Evolutionary conservation across 64 coral and sea anemone species (phyloP), one percentile per base, ranked within the genome.

Genomic region (Stichodactyla helianthus): DNA sequence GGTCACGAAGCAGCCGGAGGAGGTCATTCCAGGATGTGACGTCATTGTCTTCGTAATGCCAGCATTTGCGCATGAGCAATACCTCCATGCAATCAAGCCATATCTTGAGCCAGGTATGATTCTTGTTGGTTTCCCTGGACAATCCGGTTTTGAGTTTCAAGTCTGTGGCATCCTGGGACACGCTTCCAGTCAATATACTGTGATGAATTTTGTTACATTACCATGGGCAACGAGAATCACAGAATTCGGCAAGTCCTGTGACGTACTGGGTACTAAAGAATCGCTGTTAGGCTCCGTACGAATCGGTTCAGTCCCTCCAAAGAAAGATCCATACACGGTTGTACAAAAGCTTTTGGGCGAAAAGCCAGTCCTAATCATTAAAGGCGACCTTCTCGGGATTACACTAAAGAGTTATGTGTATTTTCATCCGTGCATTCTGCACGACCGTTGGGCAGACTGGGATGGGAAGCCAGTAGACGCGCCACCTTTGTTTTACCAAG

Each of bases 391-490:
- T 44, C 35, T 44, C 2, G 35, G 35, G 4, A 44, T 44, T 44
- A 44, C 35, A 44, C 35, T 44, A 44, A 44, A 44, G 35, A 44
- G 35, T 44, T 44, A 44, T 44, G 35, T 44, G 35, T 44, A 44
- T 25, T 89, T 52, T 44, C 35, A 44, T 44, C 35, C 35, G 35
- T 44, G 35, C 4, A 44, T 44, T 44, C 35, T 44, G 35, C 83
- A 54, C 58, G 88, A 61, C 13, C 81, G 82, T 13, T 89, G 88
- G 88, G 88, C 68, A 2, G 88, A 64, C 17, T 89, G 88, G 88
- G 88, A 89, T 35, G 88, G 88, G 20, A 89, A 5, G 12, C 80
- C 80, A 15, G 50, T 89, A 51, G 7, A 65, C 3, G 50, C 83
- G 25, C 9, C 31, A 27, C 88, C 88, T 9, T 18, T 84, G 80